Evolutionary conservation across 2,113 vertebrate genomes (phyloP), one percentile per base, ranked within the genome.

Genomic region (Spermophilus dauricus): DNA sequence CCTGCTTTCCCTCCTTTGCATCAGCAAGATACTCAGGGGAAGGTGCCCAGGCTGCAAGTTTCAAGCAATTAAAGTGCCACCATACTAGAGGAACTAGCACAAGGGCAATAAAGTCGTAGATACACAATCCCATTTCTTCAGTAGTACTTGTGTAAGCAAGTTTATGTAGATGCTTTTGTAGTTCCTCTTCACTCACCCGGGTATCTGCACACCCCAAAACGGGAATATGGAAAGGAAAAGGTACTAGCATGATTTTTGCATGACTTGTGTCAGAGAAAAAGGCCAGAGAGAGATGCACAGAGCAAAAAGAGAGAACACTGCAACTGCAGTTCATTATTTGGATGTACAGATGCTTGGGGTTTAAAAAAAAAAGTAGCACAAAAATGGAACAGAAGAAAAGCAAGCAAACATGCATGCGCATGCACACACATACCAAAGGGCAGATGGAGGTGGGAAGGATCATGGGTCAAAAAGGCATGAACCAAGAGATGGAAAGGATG

Each of bases 311-410:
- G 42, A 45, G 20, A 86, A 32, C 94, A 34, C n/a, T 4, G 3
- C 92, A 92, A 84, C 45, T 82, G 72, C 84, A 94, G 58, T 63
- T 87, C 61, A 48, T 77, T 72, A 89, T 82, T 85, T 92, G 85
- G 53, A 96, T 80, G 87, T 96, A 83, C 89, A 97, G 94, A 97
- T 92, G 91, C 76, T 92, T 94, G 61, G 58, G 85, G 72, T 94
- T 45, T 8, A 45, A 45, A 45, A 45, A 45, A 75, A 82, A 97
- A 96, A 88, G 77, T 65, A 93, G 91, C 12, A 70, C 53, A 42
- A 70, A 89, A 58, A 95, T 63, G 45, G 48, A 51, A 85, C 63
- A 73, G 83, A 65, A 88, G 75, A 86, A 58, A 81, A 94, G 76
- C 63, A 90, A 91, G 18, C 51, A 85, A 45, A 92, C 32, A 56